phyloP scores from a whole-genome alignment of 53 echinoderm and acorn worm species.

The Luidia sarsii region DNA sequence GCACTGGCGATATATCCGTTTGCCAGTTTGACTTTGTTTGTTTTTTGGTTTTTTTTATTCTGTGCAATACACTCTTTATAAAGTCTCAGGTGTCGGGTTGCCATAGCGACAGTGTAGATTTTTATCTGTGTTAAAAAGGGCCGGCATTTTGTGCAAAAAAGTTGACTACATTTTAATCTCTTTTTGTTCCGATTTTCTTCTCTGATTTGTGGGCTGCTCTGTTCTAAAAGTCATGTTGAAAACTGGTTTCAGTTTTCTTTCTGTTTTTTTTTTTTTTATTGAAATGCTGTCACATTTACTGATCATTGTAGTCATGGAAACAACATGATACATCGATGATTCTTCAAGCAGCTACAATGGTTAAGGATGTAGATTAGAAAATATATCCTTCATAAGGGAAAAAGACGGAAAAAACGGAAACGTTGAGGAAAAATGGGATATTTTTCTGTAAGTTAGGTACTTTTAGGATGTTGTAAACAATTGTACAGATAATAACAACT shows the following conservation, averaged over 20 bases:
- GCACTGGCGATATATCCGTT: not conserved
- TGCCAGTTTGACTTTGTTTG: too few relatives aligned
- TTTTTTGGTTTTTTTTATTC: slow-evolving; percentile 2
- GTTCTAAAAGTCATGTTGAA: slow-evolving; percentile 34
- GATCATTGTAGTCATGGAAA: slow-evolving; percentile 16
- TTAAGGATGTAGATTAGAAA: slow-evolving; percentile 37
- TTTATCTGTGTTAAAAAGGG: slow-evolving; percentile 19
- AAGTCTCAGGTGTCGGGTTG: slow-evolving; percentile 50
- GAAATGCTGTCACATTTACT: slow-evolving; percentile 25
- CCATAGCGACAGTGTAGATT: slow-evolving; percentile 25
- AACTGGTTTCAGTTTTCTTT: not conserved
- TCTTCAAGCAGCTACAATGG: slow-evolving; percentile 1
- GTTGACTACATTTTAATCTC: slow-evolving; percentile 27
- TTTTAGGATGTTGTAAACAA: slow-evolving; percentile 40
- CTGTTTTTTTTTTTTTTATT: not conserved
- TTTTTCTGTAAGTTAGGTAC: slow-evolving; percentile 47
- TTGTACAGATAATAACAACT: slow-evolving; percentile 46
- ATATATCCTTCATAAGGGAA: not conserved
- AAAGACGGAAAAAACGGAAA: not conserved
- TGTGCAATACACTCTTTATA: slow-evolving; percentile 47
- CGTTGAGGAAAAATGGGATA: slow-evolving; percentile 34
- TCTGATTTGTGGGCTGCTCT: too few relatives aligned
- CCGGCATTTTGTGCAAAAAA: slow-evolving; percentile 52
- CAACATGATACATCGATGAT: not conserved
- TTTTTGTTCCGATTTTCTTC: too few relatives aligned